Base-by-base conservation (phyloP, 2,113 vertebrate genomes). In the Dicaeum eximium region DNA sequence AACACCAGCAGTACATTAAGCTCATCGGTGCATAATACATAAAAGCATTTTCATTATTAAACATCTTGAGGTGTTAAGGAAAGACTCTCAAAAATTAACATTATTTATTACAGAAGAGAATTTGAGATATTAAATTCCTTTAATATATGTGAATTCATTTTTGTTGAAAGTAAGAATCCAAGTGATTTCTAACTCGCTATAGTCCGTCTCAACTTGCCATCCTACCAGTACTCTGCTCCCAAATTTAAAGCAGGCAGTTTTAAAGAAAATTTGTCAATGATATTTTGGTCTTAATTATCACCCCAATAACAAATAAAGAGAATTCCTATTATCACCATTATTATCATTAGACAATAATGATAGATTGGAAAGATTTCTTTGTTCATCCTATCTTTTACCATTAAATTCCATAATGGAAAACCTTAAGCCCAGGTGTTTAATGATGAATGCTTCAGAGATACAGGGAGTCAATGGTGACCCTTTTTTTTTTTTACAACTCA, bases 1-100 rank as follows among this genome's bases (percentile, higher is more conserved):
- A 96, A 91, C 8, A 79, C 13, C n/a, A 94, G 19, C 22, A 80
- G 56, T 57, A 87, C n/a, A 80, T 88, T 89, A 44, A 19, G 4
- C 69, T 60, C 42, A 40, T 17, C 86, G 57, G 23, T n/a, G 51
- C 13, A 19, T 27, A 56, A 60, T 15, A 74, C 0, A 2, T 33
- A 77, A 80, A 74, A 72, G 28, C 15, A 83, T 61, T 94, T 73
- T 69, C 2, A 11, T 54, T 53, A 79, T 13, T 28, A 73, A 79
- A 86, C 8, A 57, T 64, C 40, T 57, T 85, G 7, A 86, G 88
- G 53, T 9, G 35, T 23, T 20, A 73, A 66, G 33, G 48, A 67
- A 82, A 82, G 33, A 61, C 15, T 62, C 25, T 15, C n/a, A 91
- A 86, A 86, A 50, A 10, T 21, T 77, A 91, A 47, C 8, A 60